Conservation (phyloP, 2,113 vertebrate genomes). For the Esox niger region DNA sequence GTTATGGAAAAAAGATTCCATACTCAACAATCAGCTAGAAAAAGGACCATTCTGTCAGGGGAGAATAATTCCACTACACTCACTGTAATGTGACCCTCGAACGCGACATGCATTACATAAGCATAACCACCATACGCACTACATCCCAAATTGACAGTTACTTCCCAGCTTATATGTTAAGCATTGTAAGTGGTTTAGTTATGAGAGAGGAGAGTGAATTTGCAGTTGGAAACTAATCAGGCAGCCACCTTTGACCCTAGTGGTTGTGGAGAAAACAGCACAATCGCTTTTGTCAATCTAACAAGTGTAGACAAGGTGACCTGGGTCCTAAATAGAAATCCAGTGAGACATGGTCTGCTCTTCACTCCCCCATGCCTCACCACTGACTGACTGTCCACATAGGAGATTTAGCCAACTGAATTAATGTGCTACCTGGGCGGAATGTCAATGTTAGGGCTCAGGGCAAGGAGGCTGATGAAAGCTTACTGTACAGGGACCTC, state of each 20-base stretch:
- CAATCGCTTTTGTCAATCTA: constrained; percentile 36
- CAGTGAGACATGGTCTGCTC: constrained; percentile 7
- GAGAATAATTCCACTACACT: neutral
- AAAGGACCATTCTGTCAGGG: neutral
- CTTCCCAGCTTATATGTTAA: neutral
- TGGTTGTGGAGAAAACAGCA: constrained; percentile 11
- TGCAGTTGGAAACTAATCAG: constrained; percentile 26
- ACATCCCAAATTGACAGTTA: neutral
- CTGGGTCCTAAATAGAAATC: constrained; percentile 23
- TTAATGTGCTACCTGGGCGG: constrained; percentile 24
- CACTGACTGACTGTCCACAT: neutral
- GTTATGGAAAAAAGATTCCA: constrained; percentile 3
- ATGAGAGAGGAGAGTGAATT: constrained; percentile 11
- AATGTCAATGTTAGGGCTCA: constrained; percentile 13
- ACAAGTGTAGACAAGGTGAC: constrained; percentile 43
- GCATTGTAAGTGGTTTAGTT: neutral
- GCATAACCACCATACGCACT: neutral
- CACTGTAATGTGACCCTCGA: neutral
- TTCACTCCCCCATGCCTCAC: constrained; percentile 3
- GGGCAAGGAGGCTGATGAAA: too few species aligned
- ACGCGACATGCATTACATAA: neutral
- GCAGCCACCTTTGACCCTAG: constrained; percentile 32
- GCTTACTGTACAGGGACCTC: neutral
- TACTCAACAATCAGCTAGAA: neutral
- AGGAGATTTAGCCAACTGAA: constrained; percentile 26